A percentile compares a stretch with the other conserved stretches of the same genome.
These are phyloP conservation scores for Tamias sibiricus DNA, from an alignment of 2,113 vertebrate genomes.

Conservation along the genomic window DNA sequence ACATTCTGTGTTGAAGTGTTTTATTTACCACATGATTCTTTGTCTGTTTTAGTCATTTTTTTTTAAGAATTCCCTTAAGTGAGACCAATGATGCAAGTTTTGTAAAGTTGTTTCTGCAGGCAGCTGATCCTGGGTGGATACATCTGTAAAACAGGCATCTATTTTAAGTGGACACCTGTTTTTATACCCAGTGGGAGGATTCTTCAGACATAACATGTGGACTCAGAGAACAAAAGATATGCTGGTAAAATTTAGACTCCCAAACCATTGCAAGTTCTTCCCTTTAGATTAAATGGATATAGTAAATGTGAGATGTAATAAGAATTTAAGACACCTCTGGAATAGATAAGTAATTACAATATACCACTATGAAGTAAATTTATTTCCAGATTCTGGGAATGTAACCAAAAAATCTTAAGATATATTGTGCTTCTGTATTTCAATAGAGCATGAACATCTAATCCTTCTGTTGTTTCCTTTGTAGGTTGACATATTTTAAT, in stretches of 20 bases:
- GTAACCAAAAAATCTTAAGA: not conserved
- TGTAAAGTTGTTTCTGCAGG: not conserved
- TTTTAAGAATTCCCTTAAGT: not conserved
- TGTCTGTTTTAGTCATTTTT: not conserved
- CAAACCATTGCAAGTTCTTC: not conserved
- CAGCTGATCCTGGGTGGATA: not conserved
- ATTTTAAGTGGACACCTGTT: not conserved
- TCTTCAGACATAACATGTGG: not conserved
- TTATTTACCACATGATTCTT: not conserved
- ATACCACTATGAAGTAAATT: not conserved
- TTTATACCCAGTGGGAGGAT: not conserved
- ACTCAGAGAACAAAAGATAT: not conserved
- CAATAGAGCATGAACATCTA: not conserved
- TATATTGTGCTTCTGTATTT: not conserved
- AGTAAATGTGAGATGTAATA: not conserved
- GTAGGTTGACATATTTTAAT: not conserved
- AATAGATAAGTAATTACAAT: not conserved
- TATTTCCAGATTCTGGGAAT: constrained; percentile 24
- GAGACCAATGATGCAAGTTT: not conserved
- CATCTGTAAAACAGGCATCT: not conserved
- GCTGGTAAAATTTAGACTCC: not conserved
- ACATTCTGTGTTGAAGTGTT: not conserved
- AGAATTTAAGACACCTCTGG: not conserved
- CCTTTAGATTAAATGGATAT: not conserved
- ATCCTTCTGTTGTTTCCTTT: not conserved